These are phyloP conservation scores for Tachysurus vachellii DNA, from an alignment of 2,113 vertebrate genomes.

Conservation along the genomic window DNA sequence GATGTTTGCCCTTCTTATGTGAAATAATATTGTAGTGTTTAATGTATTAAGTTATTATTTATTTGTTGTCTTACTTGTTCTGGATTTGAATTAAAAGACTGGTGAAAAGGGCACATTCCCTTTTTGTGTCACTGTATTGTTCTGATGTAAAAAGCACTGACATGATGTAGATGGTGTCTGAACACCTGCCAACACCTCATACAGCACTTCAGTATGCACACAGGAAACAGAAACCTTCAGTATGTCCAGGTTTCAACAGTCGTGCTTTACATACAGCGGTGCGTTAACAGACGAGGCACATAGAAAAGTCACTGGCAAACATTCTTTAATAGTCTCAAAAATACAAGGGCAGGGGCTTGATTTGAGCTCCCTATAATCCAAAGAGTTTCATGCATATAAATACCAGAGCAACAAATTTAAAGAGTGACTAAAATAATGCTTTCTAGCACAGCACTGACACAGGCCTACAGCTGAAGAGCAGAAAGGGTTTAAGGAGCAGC, in stretches of 20 bases:
- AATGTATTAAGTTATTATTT: conserved; percentile 35
- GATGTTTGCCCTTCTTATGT: conserved; percentile 10
- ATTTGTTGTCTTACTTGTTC: conserved; percentile 27
- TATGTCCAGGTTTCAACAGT: background rate
- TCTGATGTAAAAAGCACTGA: background rate
- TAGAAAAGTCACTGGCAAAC: conserved; percentile 61
- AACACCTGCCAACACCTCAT: background rate
- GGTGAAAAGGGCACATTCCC: conserved; percentile 24
- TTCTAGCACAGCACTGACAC: conserved; percentile 45
- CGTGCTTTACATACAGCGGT: background rate
- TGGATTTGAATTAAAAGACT: conserved; percentile 41
- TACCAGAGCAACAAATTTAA: conserved; percentile 50
- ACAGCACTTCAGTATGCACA: background rate
- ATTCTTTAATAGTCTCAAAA: conserved; percentile 77
- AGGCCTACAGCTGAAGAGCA: conserved; percentile 42
- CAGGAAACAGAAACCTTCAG: background rate
- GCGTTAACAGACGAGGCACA: no score
- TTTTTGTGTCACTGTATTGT: background rate
- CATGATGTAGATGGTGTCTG: background rate
- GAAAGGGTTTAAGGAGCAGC: conserved; percentile 38
- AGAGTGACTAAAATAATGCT: conserved; percentile 45
- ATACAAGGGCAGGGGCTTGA: conserved; percentile 58
- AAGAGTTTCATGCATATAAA: conserved; percentile 57
- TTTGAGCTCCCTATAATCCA: conserved; percentile 54
- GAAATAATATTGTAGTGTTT: conserved; percentile 27